Conservation (phyloP, 2,113 vertebrate species). For the Anthoscopus minutus region DNA sequence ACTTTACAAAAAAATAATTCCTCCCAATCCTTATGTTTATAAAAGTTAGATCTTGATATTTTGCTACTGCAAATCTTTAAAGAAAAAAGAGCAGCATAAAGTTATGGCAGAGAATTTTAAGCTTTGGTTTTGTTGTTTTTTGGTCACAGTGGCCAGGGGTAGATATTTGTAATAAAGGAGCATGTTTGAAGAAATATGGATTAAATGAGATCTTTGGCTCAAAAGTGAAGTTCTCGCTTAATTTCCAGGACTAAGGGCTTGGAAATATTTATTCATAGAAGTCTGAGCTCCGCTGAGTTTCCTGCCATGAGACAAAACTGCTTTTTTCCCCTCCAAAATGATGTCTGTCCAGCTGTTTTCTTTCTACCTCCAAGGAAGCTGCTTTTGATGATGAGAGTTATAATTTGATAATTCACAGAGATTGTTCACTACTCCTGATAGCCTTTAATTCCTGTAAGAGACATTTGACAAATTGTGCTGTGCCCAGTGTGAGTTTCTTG, state of each 20-base stretch:
- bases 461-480: background rate
- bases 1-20: background rate
- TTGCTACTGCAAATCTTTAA: background rate
- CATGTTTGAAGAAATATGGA: background rate
- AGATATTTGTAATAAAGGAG: background rate
- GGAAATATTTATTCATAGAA: background rate
- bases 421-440: background rate
- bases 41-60: background rate
- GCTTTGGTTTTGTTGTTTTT: background rate
- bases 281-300: background rate
- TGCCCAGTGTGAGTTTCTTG: background rate
- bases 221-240: background rate
- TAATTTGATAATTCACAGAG: background rate
- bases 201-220: background rate
- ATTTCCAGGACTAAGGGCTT: background rate
- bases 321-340: fast-evolving
- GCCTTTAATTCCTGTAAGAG: background rate
- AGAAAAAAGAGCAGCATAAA: background rate
- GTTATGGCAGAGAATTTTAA: background rate
- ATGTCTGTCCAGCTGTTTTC: background rate
- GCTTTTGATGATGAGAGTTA: background rate
- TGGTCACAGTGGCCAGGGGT: background rate
- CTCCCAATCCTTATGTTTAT: background rate
- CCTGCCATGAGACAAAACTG: background rate
- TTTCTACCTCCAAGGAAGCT: background rate